phyloP scores from a whole-genome alignment of 2,113 vertebrate species.

The Caranx melampygus region DNA sequence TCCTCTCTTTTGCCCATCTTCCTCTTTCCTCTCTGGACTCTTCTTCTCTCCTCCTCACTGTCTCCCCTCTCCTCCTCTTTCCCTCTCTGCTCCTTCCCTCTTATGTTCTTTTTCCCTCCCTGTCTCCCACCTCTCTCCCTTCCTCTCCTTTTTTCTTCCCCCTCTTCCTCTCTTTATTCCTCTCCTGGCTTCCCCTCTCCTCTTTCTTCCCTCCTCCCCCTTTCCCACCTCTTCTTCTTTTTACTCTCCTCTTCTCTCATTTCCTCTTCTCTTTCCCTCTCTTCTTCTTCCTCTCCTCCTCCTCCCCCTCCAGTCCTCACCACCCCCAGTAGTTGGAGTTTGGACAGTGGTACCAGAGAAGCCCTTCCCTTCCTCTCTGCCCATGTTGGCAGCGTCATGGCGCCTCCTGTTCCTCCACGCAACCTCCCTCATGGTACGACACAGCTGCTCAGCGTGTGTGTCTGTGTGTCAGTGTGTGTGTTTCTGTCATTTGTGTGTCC shows the following conservation, averaged over 20 bases:
- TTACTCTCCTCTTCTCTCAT: no score
- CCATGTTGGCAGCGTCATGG: slow-evolving; percentile 88
- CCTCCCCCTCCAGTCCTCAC: slow-evolving; percentile 84
- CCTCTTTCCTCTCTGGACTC: no score
- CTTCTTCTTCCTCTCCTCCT: neutral
- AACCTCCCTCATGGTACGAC: slow-evolving; percentile 89
- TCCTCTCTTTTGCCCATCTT: neutral
- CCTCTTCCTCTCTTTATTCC: no score
- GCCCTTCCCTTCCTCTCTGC: slow-evolving; percentile 91
- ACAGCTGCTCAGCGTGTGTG: neutral
- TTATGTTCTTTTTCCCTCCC: no score
- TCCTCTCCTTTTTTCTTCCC: neutral
- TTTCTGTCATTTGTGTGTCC: neutral
- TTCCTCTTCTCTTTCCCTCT: no score
- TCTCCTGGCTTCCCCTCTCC: slow-evolving; percentile 12
- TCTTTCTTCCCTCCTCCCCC: neutral
- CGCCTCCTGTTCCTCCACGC: slow-evolving; percentile 91
- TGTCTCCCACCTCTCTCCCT: no score
- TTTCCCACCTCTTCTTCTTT: no score
- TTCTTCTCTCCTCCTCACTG: neutral
- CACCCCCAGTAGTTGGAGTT: slow-evolving; percentile 96
- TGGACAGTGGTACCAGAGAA: slow-evolving; percentile 95
- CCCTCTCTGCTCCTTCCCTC: no score
- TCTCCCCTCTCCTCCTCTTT: no score
- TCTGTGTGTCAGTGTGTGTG: slow-evolving; percentile 11